Evolutionary conservation across 2,797 vertebrate genomes (phyloP), one percentile per base, ranked within the genome.

Genomic region (Chelon auratus): DNA sequence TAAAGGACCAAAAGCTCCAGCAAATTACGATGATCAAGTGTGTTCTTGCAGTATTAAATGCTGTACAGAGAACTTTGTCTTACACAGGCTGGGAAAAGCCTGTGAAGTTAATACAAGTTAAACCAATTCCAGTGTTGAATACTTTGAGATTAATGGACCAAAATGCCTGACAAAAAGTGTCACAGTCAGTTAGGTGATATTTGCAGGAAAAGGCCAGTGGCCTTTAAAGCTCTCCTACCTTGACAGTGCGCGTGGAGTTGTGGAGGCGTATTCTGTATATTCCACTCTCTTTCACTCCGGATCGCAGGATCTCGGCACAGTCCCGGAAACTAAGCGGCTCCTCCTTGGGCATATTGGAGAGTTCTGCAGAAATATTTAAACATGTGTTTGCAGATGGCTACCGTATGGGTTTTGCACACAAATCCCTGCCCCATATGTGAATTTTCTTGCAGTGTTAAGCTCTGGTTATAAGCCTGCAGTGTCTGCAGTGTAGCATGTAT

Each of bases 301-400:
- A 91, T 81, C 85, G 92, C 77, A 93, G 93, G 47, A 95, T 93
- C 47, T 95, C 94, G 0, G 95, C 93, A 77, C 95, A 96, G 78
- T 96, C 95, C 68, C 86, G 88, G 80, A 95, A 95, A 65, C 22
- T 79, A n/a, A 66, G 76, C 3, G 64, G 65, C 72, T 95, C 91
- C 66, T 90, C 92, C 72, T 89, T 90, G 40, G 84, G 71, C 18
- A 63, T 12, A n/a, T 71, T 80, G 55, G 90, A 88, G 78, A 95
- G 91, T 77, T 95, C 95, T 96, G 83, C 0, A 72, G 58, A 69
- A 68, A 89, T 40, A 80, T 72, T 65, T 51, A 85, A 69, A 14
- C 64, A 62, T 72, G 47, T 68, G 60, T 85, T 86, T 66, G 76
- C 70, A 83, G 76, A 81, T 56, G 56, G 61, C 75, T 81, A 71